These are phyloP conservation scores for Sebastes iracundus DNA, from an alignment of 2,797 vertebrate species.

Conservation along the genomic window DNA sequence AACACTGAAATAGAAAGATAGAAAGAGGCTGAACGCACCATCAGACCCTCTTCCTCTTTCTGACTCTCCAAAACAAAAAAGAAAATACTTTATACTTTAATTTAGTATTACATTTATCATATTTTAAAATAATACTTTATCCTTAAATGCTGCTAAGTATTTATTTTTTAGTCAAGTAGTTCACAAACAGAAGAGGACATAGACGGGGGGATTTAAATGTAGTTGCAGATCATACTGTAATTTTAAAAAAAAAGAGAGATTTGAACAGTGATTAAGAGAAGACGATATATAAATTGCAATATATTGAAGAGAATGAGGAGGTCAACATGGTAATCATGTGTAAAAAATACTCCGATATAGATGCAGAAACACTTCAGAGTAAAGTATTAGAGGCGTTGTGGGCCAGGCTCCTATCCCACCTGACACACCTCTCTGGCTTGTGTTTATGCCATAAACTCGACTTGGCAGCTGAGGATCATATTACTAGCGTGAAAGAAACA, in stretches of 20 bases:
- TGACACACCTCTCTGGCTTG: slow-evolving; percentile 64
- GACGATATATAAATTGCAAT: slow-evolving; percentile 1
- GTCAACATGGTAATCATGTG: not conserved
- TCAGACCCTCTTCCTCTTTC: slow-evolving; percentile 16
- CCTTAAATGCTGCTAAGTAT: slow-evolving; percentile 59
- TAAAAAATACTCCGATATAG: not conserved
- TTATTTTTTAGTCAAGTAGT: slow-evolving; percentile 5
- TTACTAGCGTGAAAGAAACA: slow-evolving; percentile 70
- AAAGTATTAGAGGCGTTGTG: slow-evolving; percentile 23
- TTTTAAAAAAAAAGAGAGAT: slow-evolving; percentile 13
- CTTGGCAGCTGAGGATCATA: slow-evolving; percentile 73
- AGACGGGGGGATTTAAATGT: slow-evolving; percentile 51
- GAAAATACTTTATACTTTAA: slow-evolving; percentile 25
- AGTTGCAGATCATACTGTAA: slow-evolving; percentile 43
- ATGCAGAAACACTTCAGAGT: slow-evolving; percentile 4
- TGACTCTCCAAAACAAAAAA: slow-evolving; percentile 16
- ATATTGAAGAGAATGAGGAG: slow-evolving; percentile 13
- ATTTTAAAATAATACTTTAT: not conserved
- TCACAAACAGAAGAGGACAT: slow-evolving; percentile 45
- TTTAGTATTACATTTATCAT: too few species aligned
- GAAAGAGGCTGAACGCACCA: slow-evolving; percentile 44
- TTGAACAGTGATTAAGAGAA: not conserved
- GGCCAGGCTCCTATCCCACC: slow-evolving; percentile 30
- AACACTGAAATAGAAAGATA: slow-evolving; percentile 43
- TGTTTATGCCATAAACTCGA: slow-evolving; percentile 66